A percentile compares a stretch with the other conserved stretches of the same genome.
phyloP scores from a whole-genome alignment of 2,888 invertebrate species.

The Stegana nigrithorax region DNA sequence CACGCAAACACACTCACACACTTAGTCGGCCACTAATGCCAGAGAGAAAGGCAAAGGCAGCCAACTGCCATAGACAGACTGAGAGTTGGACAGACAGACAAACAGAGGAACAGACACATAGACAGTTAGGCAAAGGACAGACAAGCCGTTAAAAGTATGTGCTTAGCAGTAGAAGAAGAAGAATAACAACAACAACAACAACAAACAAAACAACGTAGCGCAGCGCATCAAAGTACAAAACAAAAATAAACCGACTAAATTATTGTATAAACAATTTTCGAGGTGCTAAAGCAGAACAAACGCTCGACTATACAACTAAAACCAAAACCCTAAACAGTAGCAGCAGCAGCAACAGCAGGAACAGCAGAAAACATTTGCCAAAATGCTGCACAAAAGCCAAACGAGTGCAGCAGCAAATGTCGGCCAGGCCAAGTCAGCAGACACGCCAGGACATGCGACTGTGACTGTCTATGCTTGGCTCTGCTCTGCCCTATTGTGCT shows the following conservation, averaged over 20 bases:
- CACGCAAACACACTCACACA: too few relatives aligned
- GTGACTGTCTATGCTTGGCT: too few relatives aligned
- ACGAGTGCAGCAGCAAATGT: slow-evolving; percentile 19
- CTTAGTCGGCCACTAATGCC: background rate
- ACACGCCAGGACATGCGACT: background rate
- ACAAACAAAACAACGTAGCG: too few relatives aligned
- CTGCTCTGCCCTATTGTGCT: too few relatives aligned
- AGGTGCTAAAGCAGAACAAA: slow-evolving; percentile 39
- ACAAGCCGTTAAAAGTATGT: too few relatives aligned
- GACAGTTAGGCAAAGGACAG: too few relatives aligned
- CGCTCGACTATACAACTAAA: slow-evolving; percentile 34
- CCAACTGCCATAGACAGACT: background rate
- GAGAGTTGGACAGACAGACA: background rate
- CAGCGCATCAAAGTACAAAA: too few relatives aligned
- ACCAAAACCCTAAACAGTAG: slow-evolving; percentile 30
- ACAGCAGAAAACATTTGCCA: slow-evolving; percentile 15
- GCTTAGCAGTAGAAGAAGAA: background rate
- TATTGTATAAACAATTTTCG: slow-evolving; percentile 32
- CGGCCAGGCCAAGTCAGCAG: slow-evolving; percentile 2
- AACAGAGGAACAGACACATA: background rate
- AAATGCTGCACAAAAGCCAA: background rate
- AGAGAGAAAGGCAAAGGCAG: background rate
- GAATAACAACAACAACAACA: slow-evolving; percentile 12
- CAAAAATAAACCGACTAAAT: slow-evolving; percentile 27
- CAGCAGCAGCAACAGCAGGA: slow-evolving; percentile 22